Conservation (phyloP, 2,888 invertebrate species). For the Hirtodrosophila trivittata region DNA sequence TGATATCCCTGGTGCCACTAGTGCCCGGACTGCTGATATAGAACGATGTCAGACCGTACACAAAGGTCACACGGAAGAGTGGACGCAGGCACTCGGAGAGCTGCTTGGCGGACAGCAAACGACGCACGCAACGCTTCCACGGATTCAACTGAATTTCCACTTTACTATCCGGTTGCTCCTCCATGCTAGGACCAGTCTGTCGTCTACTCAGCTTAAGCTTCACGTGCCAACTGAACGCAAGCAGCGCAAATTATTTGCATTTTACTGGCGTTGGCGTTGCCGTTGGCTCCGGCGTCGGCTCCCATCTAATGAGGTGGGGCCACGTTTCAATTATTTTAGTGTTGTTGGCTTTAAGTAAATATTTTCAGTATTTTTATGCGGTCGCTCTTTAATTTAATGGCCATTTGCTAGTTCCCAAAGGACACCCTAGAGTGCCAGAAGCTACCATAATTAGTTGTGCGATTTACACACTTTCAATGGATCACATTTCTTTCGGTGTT, state of each 20-base stretch:
- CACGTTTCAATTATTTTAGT: conserved; percentile 32
- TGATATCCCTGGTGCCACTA: conserved; percentile 61
- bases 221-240: conserved; percentile 61
- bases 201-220: conserved; percentile 53
- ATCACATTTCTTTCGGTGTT: conserved; percentile 5
- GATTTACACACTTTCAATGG: conserved; percentile 50
- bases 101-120: conserved; percentile 74
- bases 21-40: conserved; percentile 57
- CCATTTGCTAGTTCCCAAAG: conserved; percentile 10
- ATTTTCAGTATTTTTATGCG: conserved; percentile 62
- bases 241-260: conserved; percentile 52
- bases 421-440: background rate
- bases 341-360: conserved; percentile 54
- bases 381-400: conserved; percentile 68
- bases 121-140: conserved; percentile 52
- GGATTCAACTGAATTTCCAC: conserved; percentile 34
- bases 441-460: conserved; percentile 33
- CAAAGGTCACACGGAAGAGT: conserved; percentile 73
- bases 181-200: conserved; percentile 38
- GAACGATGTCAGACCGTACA: conserved; percentile 81
- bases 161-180: conserved; percentile 35
- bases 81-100: conserved; percentile 80
- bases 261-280: conserved; percentile 12
- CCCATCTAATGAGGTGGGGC: conserved; percentile 37
- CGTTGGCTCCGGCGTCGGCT: conserved; percentile 1